Conservation (phyloP, 2,888 invertebrate species). For the Tetranychus truncatus region DNA sequence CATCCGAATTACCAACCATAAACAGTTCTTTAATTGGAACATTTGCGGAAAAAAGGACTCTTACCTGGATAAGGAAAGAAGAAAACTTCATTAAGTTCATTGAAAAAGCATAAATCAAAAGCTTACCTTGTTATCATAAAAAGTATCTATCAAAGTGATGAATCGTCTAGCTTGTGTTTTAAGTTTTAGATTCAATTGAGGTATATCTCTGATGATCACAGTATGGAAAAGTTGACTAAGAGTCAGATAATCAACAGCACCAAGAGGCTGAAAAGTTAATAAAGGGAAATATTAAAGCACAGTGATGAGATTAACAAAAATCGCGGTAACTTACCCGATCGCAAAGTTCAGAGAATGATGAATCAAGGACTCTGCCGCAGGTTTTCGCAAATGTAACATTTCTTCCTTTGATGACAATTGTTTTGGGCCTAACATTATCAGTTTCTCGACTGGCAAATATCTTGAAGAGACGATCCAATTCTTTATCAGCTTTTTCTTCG, state of each 20-base stretch:
- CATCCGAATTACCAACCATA: slow-evolving; percentile 35
- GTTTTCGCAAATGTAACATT: slow-evolving; percentile 65
- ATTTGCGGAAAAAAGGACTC: slow-evolving; percentile 64
- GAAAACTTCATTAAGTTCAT: not conserved
- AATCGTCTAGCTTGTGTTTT: slow-evolving; percentile 81
- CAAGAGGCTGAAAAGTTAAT: slow-evolving; percentile 50
- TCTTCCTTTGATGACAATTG: slow-evolving; percentile 67
- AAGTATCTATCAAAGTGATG: slow-evolving; percentile 85
- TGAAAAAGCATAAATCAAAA: not conserved
- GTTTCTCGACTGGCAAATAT: slow-evolving; percentile 69
- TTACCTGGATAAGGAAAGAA: slow-evolving; percentile 34
- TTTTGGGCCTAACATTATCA: slow-evolving; percentile 62
- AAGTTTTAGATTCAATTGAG: slow-evolving; percentile 53
- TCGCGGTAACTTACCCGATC: slow-evolving; percentile 46
- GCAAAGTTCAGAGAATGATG: slow-evolving; percentile 73
- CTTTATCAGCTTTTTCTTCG: slow-evolving; percentile 42
- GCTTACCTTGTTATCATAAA: slow-evolving; percentile 62
- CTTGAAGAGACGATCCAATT: slow-evolving; percentile 67
- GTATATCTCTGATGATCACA: slow-evolving; percentile 72
- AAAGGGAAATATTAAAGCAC: slow-evolving; percentile 24
- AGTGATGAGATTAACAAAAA: slow-evolving; percentile 12
- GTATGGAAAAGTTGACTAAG: slow-evolving; percentile 86
- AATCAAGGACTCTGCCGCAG: slow-evolving; percentile 77
- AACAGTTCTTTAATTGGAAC: slow-evolving; percentile 58
- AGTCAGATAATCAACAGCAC: slow-evolving; percentile 83